A percentile compares a stretch with the other conserved stretches of the same genome.
Evolutionary conservation across 2,888 invertebrate species (phyloP).

Genomic region (Cantharis rufa): DNA sequence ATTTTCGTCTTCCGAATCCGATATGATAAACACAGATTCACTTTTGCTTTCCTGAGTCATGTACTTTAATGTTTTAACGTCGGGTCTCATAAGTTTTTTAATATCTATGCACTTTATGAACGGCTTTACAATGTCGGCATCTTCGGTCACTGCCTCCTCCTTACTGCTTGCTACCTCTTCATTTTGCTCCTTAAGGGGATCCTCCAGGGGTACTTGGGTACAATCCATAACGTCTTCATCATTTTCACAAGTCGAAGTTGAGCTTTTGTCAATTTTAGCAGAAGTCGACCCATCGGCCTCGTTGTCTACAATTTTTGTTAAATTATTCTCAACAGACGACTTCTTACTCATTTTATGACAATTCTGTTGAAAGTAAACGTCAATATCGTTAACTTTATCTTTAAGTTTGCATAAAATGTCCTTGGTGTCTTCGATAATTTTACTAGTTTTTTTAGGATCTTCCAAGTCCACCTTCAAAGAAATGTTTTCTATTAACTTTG

Average conservation of each 20-base stretch:
- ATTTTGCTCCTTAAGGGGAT: neutral
- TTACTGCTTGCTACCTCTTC: neutral
- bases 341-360: conserved; percentile 7
- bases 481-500: conserved; percentile 23
- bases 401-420: conserved; percentile 30
- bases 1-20: conserved; percentile 44
- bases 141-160: too few relatives aligned
- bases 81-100: conserved; percentile 47
- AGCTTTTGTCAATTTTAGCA: neutral
- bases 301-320: neutral
- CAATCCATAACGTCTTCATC: too few relatives aligned
- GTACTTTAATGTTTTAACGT: conserved; percentile 15
- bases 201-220: too few relatives aligned
- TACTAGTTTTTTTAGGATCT: conserved; percentile 14
- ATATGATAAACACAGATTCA: conserved; percentile 45
- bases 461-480: conserved; percentile 19
- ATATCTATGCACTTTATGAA: conserved; percentile 51
- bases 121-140: conserved; percentile 22
- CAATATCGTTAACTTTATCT: conserved; percentile 24
- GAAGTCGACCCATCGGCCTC: neutral
- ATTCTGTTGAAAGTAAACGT: conserved; percentile 31
- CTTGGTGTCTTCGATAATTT: conserved; percentile 32
- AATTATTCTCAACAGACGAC: neutral
- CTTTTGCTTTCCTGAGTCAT: conserved; percentile 25
- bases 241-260: neutral